Evolutionary conservation across 1,140 invertebrate genomes (phyloP), one percentile per base, ranked within the genome.

Genomic region (Scaptomyza hsui): DNA sequence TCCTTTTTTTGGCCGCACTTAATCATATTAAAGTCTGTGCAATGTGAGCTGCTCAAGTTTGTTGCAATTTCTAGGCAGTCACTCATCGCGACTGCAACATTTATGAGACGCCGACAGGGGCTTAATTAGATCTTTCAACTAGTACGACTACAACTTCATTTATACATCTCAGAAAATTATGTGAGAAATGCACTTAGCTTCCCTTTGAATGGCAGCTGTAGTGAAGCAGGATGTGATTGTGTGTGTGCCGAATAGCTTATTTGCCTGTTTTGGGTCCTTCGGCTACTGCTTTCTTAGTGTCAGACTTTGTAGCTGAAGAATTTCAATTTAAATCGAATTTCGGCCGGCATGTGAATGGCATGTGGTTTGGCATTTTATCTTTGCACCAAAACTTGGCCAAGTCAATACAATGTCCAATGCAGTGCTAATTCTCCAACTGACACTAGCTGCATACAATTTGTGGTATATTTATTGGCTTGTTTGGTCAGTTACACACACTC

Each of bases 261-360:
- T 61, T 56, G 37, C 32, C 39, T 35, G 18, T 7, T 29, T 29
- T 29, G 26, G 26, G 26, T 29, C 32, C 32, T 37, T 37, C 51
- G 24, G 35, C 37, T 15, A 35, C 24, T 41, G 52, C 45, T 64
- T 45, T 59, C 21, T 48, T 67, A 72, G 55, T 55, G 45, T 49
- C 32, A 39, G 16, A 56, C 44, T 61, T 47, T 44, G 53, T 35
- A 59, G 12, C 77, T 44, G 29, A 88, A 72, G 78, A 88, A 88
- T 88, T 88, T 75, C 78, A 88, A 88, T 88, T 89, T 88, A 88
- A 88, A 88, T 88, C 78, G 82, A 78, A 88, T 88, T 89, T 86
- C 56, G 67, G 78, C 37, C 63, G 68, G 83, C 82, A 75, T 89
- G 74, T 64, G 67, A 88, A 82, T 70, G 82, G 71, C 75, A 88